Evolutionary conservation across 2,113 vertebrate species (phyloP), one percentile per base, ranked within the genome.

Genomic region (Serilophus lunatus): DNA sequence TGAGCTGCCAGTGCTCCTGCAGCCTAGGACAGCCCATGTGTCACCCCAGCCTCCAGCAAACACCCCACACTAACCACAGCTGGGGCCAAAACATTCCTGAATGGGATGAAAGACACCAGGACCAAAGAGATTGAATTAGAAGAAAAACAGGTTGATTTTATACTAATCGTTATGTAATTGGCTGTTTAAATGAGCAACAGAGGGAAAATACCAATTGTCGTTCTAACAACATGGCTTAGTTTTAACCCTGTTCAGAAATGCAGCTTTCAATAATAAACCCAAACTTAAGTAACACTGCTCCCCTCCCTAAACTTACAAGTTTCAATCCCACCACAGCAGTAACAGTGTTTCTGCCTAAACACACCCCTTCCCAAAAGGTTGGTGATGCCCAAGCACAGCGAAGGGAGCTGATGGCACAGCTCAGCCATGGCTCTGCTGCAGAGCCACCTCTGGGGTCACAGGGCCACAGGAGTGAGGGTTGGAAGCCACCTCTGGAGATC

Each of bases 381-480:
- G 4, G 10, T 12, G 38, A 36, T 14, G 23, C 25, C 74, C 33
- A 18, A 36, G 35, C 38, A 75, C 42, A 33, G 9, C 1, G 3
- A 16, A 63, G 68, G 40, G 7, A 50, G 44, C 25, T 0, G 0
- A 35, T n/a, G 17, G 25, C 8, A 8, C 38, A 50, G 49, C n/a
- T 51, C 19, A 29, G 44, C 40, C 56, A 31, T 7, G 2, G 6
- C 42, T 33, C 20, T 28, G 70, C 50, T 65, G 63, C 40, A 61
- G 25, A 82, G 49, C 0, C 54, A 16, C 33, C 68, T 51, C 25
- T 29, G 59, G 8, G 36, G 9, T 33, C 71, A 42, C 4, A 25
- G 15, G 11, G 40, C 35, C 42, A 26, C 60, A 40, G 25, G 22
- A 57, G 6, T 2, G 8, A 12, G 40, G n/a, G 33, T 2, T 66